These are phyloP conservation scores for Glaucidium brasilianum DNA, from an alignment of 2,113 vertebrate genomes.

Conservation along the genomic window DNA sequence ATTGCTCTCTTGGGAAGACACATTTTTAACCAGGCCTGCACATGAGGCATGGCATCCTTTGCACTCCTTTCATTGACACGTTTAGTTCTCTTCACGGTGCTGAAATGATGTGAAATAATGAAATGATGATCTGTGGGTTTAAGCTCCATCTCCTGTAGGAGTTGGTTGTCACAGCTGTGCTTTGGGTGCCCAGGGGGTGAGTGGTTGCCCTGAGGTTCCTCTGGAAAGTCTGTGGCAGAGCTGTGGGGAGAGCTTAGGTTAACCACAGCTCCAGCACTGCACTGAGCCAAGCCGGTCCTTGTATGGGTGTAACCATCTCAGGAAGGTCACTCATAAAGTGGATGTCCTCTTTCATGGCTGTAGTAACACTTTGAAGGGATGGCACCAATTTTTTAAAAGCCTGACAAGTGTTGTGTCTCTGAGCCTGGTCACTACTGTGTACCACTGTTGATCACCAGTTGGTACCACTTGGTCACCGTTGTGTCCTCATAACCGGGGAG, in stretches of 20 bases:
- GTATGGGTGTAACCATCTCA: neutral
- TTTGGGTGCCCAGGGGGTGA: neutral
- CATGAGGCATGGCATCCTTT: neutral
- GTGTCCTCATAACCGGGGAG: neutral
- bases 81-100: neutral
- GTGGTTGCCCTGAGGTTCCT: neutral
- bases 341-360: neutral
- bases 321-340: neutral
- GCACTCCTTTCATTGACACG: neutral
- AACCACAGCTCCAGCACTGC: neutral
- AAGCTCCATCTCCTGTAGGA: neutral
- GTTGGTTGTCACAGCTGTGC: neutral
- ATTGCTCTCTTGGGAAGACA: neutral
- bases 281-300: neutral
- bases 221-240: neutral
- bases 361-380: neutral
- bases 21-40: neutral
- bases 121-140: neutral
- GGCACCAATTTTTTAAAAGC: neutral
- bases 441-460: neutral
- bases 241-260: rapidly evolving
- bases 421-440: neutral
- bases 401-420: neutral
- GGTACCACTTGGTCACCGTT: rapidly evolving
- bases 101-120: neutral